These are phyloP conservation scores for Chrysogorgia sp. DNA, from an alignment of 92 coral and sea anemone genomes.

Conservation along the genomic window DNA sequence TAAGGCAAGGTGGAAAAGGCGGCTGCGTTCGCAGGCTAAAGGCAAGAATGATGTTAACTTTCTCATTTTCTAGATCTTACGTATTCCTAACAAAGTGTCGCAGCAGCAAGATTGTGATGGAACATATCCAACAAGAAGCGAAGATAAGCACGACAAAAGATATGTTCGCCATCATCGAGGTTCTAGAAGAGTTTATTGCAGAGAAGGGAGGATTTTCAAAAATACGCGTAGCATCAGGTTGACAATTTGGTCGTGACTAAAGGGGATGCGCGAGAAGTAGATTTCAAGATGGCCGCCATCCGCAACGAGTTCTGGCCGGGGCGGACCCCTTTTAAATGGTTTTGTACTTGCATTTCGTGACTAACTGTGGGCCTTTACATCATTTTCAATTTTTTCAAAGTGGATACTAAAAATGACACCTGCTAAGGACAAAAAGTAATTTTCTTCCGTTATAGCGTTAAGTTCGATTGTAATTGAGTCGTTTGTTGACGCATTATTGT, in stretches of 20 bases:
- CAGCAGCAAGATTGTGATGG: conserved; percentile 84
- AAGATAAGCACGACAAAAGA: conserved; percentile 64
- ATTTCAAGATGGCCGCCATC: background rate
- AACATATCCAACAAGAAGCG: conserved; percentile 81
- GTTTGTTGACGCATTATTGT: no score
- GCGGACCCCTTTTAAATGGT: no score
- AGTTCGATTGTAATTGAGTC: no score
- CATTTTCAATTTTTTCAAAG: no score
- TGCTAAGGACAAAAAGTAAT: no score
- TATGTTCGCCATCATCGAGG: conserved; percentile 74
- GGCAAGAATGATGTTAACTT: background rate
- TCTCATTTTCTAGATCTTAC: conserved; percentile 72
- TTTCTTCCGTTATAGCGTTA: no score
- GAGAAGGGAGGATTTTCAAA: conserved; percentile 62
- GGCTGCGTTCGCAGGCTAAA: background rate
- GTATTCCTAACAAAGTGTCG: conserved; percentile 80
- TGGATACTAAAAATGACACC: no score
- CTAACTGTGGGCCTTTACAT: no score
- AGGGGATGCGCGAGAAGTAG: background rate
- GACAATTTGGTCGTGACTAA: no score
- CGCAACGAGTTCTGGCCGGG: no score
- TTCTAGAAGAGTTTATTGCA: conserved; percentile 77
- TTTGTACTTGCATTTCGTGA: no score
- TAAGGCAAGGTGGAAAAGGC: background rate
- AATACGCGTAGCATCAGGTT: conserved; percentile 4